Conservation (phyloP, 1,140 invertebrate species). For the Drosophila triauraria region DNA sequence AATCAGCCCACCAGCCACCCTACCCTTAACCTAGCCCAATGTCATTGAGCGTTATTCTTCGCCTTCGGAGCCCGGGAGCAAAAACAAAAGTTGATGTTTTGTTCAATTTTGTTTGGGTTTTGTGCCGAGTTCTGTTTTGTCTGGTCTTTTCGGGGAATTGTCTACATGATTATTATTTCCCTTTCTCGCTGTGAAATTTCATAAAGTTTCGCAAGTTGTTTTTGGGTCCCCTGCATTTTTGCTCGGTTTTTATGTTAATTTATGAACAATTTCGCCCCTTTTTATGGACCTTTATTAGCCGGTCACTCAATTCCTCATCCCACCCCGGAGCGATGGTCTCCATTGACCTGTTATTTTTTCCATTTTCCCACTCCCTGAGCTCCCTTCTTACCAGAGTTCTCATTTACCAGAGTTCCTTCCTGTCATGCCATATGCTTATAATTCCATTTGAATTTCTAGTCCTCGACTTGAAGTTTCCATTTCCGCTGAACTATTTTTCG, state of each 20-base stretch:
- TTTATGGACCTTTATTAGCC: slow-evolving; percentile 33
- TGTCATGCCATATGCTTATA: slow-evolving; percentile 62
- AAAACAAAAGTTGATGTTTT: slow-evolving; percentile 42
- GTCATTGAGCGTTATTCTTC: slow-evolving; percentile 41
- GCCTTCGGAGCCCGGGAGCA: not conserved
- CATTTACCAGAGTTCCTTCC: slow-evolving; percentile 4
- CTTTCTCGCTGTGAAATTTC: slow-evolving; percentile 11
- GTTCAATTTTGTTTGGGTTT: slow-evolving; percentile 53
- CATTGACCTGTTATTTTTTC: slow-evolving; percentile 13
- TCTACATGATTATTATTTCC: slow-evolving; percentile 12
- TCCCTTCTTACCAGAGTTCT: not conserved
- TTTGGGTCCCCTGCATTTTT: slow-evolving; percentile 5
- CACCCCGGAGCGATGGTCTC: not conserved
- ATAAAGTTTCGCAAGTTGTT: slow-evolving; percentile 17
- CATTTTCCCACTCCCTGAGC: slow-evolving; percentile 2
- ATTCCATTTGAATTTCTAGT: slow-evolving; percentile 47
- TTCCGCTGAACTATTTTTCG: slow-evolving; percentile 73
- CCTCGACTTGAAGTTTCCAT: slow-evolving; percentile 68
- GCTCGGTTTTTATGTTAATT: slow-evolving; percentile 58
- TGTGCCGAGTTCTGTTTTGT: slow-evolving; percentile 34
- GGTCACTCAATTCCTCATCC: slow-evolving; percentile 37
- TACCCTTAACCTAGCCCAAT: slow-evolving; percentile 47
- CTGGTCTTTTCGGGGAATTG: slow-evolving; percentile 35
- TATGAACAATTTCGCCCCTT: slow-evolving; percentile 44
- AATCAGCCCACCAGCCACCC: not conserved